Percentiles rank a stretch among this genome's conserved stretches.
Conservation (phyloP, 2,113 vertebrate genomes). For the Salvelinus namaycush region DNA sequence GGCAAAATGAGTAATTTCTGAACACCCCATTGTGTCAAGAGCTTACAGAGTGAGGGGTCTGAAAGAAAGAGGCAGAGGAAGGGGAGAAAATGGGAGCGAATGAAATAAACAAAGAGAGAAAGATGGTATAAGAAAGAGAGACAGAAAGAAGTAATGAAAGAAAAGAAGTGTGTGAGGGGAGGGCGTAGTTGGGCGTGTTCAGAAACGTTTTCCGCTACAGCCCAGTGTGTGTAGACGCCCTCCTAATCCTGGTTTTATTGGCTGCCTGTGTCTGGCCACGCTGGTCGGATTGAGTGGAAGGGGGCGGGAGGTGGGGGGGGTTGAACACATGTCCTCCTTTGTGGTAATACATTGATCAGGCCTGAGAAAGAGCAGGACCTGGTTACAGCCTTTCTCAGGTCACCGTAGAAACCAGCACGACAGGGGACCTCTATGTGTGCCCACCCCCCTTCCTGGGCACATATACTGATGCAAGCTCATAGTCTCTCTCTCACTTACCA, state of each 20-base stretch:
- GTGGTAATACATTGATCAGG: constrained; percentile 79
- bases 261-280: constrained; percentile 78
- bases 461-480: constrained; percentile 35
- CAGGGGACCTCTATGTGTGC: constrained; percentile 85
- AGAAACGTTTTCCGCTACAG: constrained; percentile 74
- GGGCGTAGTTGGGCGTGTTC: constrained; percentile 74
- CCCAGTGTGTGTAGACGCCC: constrained; percentile 74
- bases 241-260: constrained; percentile 86
- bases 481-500: constrained; percentile 20
- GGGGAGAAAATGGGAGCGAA: constrained; percentile 58
- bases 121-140: constrained; percentile 58
- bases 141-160: constrained; percentile 47
- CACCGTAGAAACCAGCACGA: constrained; percentile 93
- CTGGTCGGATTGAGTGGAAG: constrained; percentile 73
- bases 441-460: constrained; percentile 35
- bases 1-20: constrained; percentile 75
- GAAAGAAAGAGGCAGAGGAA: constrained; percentile 56
- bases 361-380: constrained; percentile 95
- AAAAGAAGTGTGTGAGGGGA: constrained; percentile 67
- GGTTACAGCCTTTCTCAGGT: constrained; percentile 91
- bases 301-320: constrained; percentile 50
- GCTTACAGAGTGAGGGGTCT: constrained; percentile 65
- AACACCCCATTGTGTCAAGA: constrained; percentile 70
- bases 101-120: constrained; percentile 60
- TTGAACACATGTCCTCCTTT: constrained; percentile 92